phyloP scores from a whole-genome alignment of 2,888 invertebrate genomes.

The Acronicta leporina region DNA sequence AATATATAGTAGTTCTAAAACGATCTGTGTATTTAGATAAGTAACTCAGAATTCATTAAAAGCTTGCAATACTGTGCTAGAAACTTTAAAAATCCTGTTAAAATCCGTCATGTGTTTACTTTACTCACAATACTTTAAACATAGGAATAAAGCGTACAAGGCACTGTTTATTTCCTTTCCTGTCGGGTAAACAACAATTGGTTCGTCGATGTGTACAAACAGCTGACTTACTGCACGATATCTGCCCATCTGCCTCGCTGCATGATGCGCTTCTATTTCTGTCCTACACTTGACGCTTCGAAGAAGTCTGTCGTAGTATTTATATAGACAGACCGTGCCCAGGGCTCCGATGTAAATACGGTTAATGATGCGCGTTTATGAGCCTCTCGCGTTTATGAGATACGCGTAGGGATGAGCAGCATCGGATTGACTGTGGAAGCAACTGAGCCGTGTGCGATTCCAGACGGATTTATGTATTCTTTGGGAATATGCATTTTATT shows the following conservation, averaged over 20 bases:
- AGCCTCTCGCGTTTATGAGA: constrained; percentile 12
- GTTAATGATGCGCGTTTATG: constrained; percentile 32
- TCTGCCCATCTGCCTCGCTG: constrained; percentile 21
- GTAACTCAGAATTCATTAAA: no score
- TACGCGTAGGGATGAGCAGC: neutral
- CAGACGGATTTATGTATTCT: constrained; percentile 3
- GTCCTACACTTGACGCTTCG: constrained; percentile 60
- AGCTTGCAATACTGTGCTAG: no score
- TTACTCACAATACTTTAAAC: no score
- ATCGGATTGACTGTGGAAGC: constrained; percentile 6
- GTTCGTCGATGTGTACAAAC: neutral
- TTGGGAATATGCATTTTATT: neutral
- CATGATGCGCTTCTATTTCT: constrained; percentile 62
- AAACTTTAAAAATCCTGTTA: no score
- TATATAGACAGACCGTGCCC: constrained; percentile 48
- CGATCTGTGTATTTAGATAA: no score
- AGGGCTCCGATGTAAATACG: constrained; percentile 47
- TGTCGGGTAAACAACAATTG: neutral
- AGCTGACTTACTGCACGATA: constrained; percentile 34
- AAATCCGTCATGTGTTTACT: no score
- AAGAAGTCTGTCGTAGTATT: constrained; percentile 66
- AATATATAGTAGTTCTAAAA: no score
- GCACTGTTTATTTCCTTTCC: no score
- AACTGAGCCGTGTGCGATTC: neutral
- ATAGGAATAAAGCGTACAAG: neutral